Base-by-base conservation (phyloP, 1,140 invertebrate species). In the Drosophila rhopaloa region DNA sequence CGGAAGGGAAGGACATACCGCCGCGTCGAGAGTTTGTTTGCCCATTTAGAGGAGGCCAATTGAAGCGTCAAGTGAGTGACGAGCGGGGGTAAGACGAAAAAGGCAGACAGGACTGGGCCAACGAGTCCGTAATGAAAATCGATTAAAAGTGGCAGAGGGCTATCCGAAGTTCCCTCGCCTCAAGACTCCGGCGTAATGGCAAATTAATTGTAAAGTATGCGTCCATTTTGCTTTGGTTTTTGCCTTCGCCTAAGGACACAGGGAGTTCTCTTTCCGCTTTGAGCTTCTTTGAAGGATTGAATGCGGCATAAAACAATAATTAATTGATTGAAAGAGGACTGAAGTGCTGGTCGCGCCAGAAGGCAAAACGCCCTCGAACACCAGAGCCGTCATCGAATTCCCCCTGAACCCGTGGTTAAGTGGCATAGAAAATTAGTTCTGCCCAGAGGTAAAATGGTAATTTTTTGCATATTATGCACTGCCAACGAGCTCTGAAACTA, bases 151-250 rank as follows among this genome's bases (percentile, higher is more conserved):
- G 67, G 63, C 76, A 73, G 24, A 43, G 73, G 48, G 32, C 56
- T 43, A n/a, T 58, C 38, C 38, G 47, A 46, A 66, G 43, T 24
- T 46, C 46, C 27, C 59, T 35, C 10, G 14, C 37, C 51, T 37
- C 46, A 46, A 55, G 38, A 47, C 57, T 48, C 4, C 19, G 55
- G 16, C 63, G 74, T 88, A 89, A 88, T 88, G 76, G 83, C 80
- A 84, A 88, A 89, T 88, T 88, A 88, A 88, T 88, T 88, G 83
- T 83, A 88, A 89, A 83, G 80, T 83, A 81, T 80, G 84, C 81
- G 73, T 82, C 83, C 80, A 83, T 83, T 86, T 83, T 76, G 84
- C 80, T 88, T 89, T 89, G 68, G 63, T 79, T 71, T 78, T 68
- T 79, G 83, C 82, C 83, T 86, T 86, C 76, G 83, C 66, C 68